phyloP scores from a whole-genome alignment of 2,888 invertebrate species.

The Dolichopus griseipennis region DNA sequence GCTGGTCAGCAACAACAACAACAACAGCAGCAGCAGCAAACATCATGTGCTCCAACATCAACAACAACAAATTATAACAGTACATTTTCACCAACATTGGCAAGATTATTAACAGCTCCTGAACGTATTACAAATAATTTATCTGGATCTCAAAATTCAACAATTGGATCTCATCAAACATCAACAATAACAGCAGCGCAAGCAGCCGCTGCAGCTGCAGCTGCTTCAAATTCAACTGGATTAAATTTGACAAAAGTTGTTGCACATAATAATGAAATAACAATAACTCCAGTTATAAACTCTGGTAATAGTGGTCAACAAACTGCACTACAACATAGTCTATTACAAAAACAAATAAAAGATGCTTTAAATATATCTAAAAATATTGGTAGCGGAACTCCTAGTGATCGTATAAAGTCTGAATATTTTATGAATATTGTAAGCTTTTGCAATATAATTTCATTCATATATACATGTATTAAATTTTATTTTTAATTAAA shows the following conservation, averaged over 20 bases:
- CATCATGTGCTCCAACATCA: conserved; percentile 21
- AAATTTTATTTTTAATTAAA: conserved; percentile 16
- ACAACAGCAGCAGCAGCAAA: conserved; percentile 13
- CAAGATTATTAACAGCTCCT: conserved; percentile 65
- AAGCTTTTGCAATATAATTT: conserved; percentile 18
- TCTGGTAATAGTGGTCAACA: conserved; percentile 22
- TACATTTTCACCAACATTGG: conserved; percentile 61
- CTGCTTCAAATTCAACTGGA: conserved; percentile 17
- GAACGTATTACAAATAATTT: conserved; percentile 35
- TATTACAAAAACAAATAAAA: conserved; percentile 23
- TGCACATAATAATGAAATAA: conserved; percentile 49
- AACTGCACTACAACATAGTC: conserved; percentile 24
- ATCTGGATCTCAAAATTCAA: conserved; percentile 3
- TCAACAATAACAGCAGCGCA: conserved; percentile 17
- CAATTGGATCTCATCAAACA: conserved; percentile 11
- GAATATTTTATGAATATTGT: conserved; percentile 25
- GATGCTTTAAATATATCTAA: conserved; percentile 18
- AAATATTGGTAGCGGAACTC: conserved; percentile 9
- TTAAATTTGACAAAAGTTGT: conserved; percentile 41
- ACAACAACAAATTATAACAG: conserved; percentile 25
- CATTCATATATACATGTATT: too few species aligned
- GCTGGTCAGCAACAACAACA: conserved; percentile 12
- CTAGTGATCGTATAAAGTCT: conserved; percentile 19
- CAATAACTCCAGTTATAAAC: conserved; percentile 49
- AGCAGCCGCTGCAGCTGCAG: conserved; percentile 17